Base-by-base conservation (phyloP, 2,888 invertebrate species). In the Orthonychiurus folsomi region DNA sequence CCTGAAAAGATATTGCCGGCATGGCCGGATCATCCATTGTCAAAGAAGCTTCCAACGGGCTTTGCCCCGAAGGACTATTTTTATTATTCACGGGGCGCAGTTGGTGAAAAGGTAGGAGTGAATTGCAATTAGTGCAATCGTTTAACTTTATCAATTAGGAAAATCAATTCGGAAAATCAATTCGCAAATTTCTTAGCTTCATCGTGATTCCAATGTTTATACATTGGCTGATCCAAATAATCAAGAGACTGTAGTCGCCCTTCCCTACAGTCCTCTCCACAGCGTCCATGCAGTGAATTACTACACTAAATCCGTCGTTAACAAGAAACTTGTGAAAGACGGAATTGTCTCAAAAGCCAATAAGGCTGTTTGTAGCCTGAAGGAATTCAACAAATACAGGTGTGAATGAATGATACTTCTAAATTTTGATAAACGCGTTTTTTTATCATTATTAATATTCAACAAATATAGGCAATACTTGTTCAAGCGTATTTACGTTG, bases 221-320 rank as follows among this genome's bases (percentile, higher is more conserved):
- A 56, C 56, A 3, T 2, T 56, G 27, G 20, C 56, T 9, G 56
- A 56, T n/a, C 28, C 27, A 37, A 9, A 27, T 27, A 56, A 56
- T 28, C 27, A 18, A 28, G 56, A 37, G 27, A 27, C 20, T 9
- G 56, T 56, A 3, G 20, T 28, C 15, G 20, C 56, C 20, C 3
- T 3, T 23, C 27, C 3, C 15, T 59, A 59, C 59, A 24, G 24
- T 50, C 50, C 12, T 24, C 59, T 59, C 50, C 59, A 59, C 26
- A 26, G 50, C 21, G 50, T 50, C 9, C 12, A 23, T 5, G 12
- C 2, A 9, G 26, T 25, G n/a, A 12, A 23, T 5, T 26, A 50
- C 26, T 59, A 50, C n/a, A 26, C 12, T 2, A 20, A 25, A 26
- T 15, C 50, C 24, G 50, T 50, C 25, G 25, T 50, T 3, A 12